phyloP scores from a whole-genome alignment of 2,113 vertebrate species.

The Rhea americana region DNA sequence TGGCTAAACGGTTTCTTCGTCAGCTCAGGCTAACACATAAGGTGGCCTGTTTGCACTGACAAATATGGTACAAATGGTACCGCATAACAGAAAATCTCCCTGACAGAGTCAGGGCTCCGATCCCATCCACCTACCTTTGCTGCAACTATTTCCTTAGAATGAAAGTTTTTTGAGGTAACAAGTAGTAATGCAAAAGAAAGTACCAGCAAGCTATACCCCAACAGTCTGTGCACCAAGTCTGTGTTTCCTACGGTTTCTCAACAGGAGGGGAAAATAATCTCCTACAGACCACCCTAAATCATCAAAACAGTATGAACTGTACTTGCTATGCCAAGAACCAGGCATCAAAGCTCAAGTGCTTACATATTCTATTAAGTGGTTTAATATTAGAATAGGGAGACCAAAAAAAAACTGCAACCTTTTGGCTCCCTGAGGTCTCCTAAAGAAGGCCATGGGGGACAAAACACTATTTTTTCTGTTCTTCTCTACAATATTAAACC shows the following conservation, averaged over 20 bases:
- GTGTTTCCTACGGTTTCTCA: constrained; percentile 40
- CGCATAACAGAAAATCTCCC: not conserved
- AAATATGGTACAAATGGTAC: no score
- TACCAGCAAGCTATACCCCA: not conserved
- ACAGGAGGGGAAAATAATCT: constrained; percentile 46
- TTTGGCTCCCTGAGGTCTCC: constrained; percentile 25
- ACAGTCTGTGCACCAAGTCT: not conserved
- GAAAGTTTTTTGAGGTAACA: not conserved
- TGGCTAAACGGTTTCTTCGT: not conserved
- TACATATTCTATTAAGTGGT: constrained; percentile 59
- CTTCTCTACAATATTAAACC: constrained; percentile 58
- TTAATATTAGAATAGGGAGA: constrained; percentile 55
- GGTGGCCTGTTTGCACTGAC: not conserved
- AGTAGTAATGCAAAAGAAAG: not conserved
- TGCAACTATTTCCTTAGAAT: not conserved
- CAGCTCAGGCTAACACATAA: not conserved
- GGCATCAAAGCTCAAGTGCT: constrained; percentile 57
- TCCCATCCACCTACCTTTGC: not conserved
- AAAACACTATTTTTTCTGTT: constrained; percentile 45
- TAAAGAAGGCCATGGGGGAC: constrained; percentile 27
- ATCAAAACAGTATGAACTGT: constrained; percentile 36
- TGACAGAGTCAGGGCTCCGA: not conserved
- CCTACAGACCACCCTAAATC: constrained; percentile 55
- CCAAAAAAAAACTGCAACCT: constrained; percentile 36
- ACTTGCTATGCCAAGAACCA: constrained; percentile 11